Percentiles rank a stretch among this genome's conserved stretches.
These are phyloP conservation scores for Otocyon megalotis DNA, from an alignment of 2,113 vertebrate species.

Conservation along the genomic window DNA sequence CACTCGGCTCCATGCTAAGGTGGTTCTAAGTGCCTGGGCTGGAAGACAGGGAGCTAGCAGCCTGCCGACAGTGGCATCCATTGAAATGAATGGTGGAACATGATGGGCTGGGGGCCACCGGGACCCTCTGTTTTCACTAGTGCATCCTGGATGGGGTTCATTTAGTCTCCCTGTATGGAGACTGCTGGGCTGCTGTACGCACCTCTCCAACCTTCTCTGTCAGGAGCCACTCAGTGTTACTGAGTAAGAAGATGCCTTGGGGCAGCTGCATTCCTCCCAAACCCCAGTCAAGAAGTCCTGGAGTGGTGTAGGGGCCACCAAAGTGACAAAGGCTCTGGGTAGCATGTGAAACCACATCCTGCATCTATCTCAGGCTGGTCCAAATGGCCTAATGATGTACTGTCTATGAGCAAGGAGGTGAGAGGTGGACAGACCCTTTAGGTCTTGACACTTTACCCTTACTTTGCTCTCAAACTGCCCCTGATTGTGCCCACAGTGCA, in stretches of 20 bases:
- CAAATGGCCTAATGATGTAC: neutral
- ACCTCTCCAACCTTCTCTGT: neutral
- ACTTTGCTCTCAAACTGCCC: neutral
- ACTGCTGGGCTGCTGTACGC: neutral
- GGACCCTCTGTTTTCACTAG: neutral
- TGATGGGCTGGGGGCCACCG: neutral
- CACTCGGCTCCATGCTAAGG: neutral
- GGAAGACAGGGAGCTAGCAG: neutral
- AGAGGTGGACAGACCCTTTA: neutral
- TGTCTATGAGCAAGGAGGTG: neutral
- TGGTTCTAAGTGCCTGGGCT: neutral
- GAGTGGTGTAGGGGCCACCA: neutral
- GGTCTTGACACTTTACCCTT: neutral
- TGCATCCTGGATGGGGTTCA: neutral
- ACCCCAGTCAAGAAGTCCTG: neutral
- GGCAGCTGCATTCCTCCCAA: neutral
- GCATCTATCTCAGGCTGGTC: neutral
- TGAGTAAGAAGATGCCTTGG: neutral
- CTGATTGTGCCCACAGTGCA: neutral
- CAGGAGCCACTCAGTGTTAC: neutral
- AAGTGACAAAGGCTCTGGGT: neutral
- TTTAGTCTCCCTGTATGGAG: neutral
- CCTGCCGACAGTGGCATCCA: rapidly evolving
- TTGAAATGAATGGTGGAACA: neutral
- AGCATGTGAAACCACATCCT: neutral